Percentiles rank a stretch among this genome's conserved stretches.
Conservation (phyloP, 2,888 invertebrate species). For the Drosophila lutescens region DNA sequence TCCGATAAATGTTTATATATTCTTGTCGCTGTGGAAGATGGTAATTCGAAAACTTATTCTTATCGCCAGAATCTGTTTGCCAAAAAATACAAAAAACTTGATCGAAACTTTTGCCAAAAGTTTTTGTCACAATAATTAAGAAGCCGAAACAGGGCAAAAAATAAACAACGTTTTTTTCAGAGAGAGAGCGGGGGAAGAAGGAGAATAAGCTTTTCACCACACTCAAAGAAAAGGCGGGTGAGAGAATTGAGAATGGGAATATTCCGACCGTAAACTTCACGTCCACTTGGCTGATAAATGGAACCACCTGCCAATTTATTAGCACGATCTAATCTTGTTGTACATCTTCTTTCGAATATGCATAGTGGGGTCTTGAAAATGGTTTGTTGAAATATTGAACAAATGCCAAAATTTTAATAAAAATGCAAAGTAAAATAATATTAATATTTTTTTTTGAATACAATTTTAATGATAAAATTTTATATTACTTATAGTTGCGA, state of each 20-base stretch:
- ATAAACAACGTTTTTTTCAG: neutral
- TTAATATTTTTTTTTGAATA: too few relatives aligned
- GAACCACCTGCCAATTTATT: conserved; percentile 12
- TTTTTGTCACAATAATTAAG: conserved; percentile 23
- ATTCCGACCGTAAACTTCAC: conserved; percentile 12
- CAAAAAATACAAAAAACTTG: conserved; percentile 21
- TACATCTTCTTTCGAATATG: neutral
- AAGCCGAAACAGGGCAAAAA: conserved; percentile 8
- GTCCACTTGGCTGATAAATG: conserved; percentile 18
- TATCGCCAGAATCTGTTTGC: conserved; percentile 10
- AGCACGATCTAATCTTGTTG: conserved; percentile 7
- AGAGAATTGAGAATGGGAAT: neutral
- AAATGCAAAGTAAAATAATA: too few relatives aligned
- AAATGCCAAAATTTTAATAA: too few relatives aligned
- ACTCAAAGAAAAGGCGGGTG: conserved; percentile 1
- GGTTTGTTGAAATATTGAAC: neutral
- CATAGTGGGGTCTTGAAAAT: neutral
- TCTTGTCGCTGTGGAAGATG: conserved; percentile 19
- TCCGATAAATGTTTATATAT: conserved; percentile 52
- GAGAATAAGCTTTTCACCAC: conserved; percentile 29
- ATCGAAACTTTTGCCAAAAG: conserved; percentile 36
- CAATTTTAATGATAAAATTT: too few relatives aligned
- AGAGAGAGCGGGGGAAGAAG: neutral
- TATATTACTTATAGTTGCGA: too few relatives aligned
- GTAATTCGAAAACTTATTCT: conserved; percentile 7